Base-by-base conservation (phyloP, 2,797 vertebrate genomes). In the Corythornis leucogaster region DNA sequence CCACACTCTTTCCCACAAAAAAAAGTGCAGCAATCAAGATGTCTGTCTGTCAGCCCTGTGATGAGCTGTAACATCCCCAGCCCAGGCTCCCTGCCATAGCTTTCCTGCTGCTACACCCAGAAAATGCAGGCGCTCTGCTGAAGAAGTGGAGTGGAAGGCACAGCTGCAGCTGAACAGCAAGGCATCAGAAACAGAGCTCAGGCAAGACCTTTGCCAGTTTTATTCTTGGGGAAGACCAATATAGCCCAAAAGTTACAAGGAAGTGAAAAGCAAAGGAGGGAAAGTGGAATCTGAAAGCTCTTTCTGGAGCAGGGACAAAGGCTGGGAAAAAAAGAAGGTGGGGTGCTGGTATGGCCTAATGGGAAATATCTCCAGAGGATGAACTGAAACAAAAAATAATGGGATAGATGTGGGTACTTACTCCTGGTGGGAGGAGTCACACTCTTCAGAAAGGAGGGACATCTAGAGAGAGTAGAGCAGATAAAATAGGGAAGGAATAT, bases 21-120 rank as follows among this genome's bases (percentile, higher is more conserved):
- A 90, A 84, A 61, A 40, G 38, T 26, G 21, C 30, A 15, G 84
- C 45, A 63, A 3, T 87, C 80, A 85, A 78, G 66, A 87, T 80
- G 77, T 81, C 69, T 91, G 85, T 91, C 83, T 91, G 85, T 91
- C 83, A 87, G 92, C 53, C 31, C 53, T 79, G 45, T 88, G 83
- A 84, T 86, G 88, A 90, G 78, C 54, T 82, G 0, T 86, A 88
- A 92, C 74, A 92, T 91, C 78, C 26, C 43, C 76, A 69, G 53
- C 57, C 35, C 74, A 84, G 88, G 94, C 94, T 96, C 12, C 12
- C 55, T 94, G 90, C 83, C 78, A 73, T 28, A 63, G 55, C 53
- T 53, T 81, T 90, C 70, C 84, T 88, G 67, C 78, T 88, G 69
- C 69, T 78, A 75, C 57, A 63, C 55, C 67, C 35, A 67, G 67